Evolutionary conservation across 2,113 vertebrate genomes (phyloP), one percentile per base, ranked within the genome.

Genomic region (Larimichthys crocea): DNA sequence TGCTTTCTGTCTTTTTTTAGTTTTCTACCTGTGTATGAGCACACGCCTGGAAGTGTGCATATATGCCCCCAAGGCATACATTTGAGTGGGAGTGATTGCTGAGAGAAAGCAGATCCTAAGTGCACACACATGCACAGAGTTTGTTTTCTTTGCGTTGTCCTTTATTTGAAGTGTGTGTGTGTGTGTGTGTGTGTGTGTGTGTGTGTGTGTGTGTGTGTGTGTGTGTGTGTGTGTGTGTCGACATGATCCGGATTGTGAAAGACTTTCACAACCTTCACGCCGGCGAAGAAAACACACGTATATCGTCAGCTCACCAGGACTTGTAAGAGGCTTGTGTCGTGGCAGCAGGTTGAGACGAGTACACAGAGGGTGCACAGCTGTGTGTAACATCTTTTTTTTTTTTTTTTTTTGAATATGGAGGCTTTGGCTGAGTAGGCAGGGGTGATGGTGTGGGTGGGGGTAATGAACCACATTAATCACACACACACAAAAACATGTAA

Each of bases 261-360:
- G 46, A 48, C 46, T 15, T 7, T 1, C 5, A 19, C 49, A 17
- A 2, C 19, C 49, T 50, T 5, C 49, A 50, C 49, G 7, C 17
- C 17, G 7, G 49, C 5, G 49, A 50, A 50, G 16, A 19, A 50
- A 40, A 8, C 35, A 9, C 35, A 40, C 35, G 0, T 9, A 40
- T 40, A 40, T 40, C 35, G 7, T 40, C 35, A 5, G 35, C 35
- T 35, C 31, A 35, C 7, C 6, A 35, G 31, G 31, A 57, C 69
- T 67, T 48, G 8, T 22, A 16, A 24, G 22, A 31, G 59, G 67
- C 76, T 66, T 0, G 52, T 64, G 80, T 84, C 48, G n/a, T 57
- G 60, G 61, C 67, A 66, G 82, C 90, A 85, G 83, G 86, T 90
- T 85, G 76, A 35, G 90, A 79, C 88, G 77, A 85, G 88, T 71